Evolutionary conservation across 1,140 invertebrate species (phyloP).

Genomic region (Bombyx mandarina): DNA sequence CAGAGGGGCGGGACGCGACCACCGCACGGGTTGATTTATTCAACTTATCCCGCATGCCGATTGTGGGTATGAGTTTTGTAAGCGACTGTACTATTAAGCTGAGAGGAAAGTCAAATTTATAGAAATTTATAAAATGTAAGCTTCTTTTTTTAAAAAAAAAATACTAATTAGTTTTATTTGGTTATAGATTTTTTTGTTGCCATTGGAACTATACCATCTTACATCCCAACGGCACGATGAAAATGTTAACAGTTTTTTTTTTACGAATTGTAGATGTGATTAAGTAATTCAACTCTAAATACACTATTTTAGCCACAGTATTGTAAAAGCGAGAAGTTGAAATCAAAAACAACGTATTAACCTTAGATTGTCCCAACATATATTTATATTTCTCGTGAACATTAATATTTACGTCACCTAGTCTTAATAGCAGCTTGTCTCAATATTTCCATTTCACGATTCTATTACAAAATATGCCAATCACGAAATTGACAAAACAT

Average conservation of each 20-base stretch:
- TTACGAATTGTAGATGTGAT: not conserved
- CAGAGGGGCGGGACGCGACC: conserved; percentile 54
- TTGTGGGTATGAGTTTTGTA: conserved; percentile 13
- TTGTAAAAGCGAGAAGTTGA: no score
- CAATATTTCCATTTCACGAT: no score
- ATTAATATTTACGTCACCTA: no score
- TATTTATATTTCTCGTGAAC: no score
- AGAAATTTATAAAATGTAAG: not conserved
- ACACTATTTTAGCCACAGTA: not conserved
- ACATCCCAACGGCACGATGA: not conserved
- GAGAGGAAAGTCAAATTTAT: not conserved
- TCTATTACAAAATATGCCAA: no score
- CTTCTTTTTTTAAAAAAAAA: no score
- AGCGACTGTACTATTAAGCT: conserved; percentile 14
- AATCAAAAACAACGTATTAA: no score
- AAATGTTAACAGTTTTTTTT: not conserved
- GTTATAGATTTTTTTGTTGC: not conserved
- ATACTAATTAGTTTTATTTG: not conserved
- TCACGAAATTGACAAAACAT: no score
- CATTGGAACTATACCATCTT: not conserved
- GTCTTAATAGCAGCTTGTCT: no score
- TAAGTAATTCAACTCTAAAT: not conserved
- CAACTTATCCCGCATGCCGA: conserved; percentile 8
- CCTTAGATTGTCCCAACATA: no score
- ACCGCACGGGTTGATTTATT: conserved; percentile 48